A percentile compares a stretch with the other conserved stretches of the same genome.
Conservation (phyloP, 2,888 invertebrate genomes). For the Parnassius orleans region DNA sequence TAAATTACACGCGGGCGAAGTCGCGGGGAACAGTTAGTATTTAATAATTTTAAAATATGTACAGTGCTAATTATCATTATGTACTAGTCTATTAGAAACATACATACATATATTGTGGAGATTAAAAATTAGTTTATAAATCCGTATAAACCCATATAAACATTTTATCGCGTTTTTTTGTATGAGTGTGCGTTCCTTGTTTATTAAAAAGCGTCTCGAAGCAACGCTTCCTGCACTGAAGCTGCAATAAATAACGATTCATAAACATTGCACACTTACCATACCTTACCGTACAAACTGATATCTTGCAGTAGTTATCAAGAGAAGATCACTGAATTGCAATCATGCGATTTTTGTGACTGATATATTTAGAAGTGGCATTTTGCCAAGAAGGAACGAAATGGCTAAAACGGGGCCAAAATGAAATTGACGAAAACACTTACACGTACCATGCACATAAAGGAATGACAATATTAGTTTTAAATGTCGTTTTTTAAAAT, state of each 20-base stretch:
- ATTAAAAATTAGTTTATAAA: no score
- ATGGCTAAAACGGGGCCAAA: slow-evolving; percentile 36
- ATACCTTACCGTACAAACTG: neutral
- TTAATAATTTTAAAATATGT: no score
- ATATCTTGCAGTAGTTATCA: neutral
- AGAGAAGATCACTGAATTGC: slow-evolving; percentile 12
- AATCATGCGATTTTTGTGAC: neutral
- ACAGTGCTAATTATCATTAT: no score
- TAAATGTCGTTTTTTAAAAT: no score
- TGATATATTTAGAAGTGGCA: slow-evolving; percentile 42
- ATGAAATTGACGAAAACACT: slow-evolving; percentile 30
- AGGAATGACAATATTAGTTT: neutral
- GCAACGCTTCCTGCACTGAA: neutral
- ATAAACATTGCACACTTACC: neutral
- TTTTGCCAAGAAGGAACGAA: slow-evolving; percentile 62
- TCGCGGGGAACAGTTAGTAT: no score
- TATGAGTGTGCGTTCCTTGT: slow-evolving; percentile 12
- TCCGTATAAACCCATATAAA: neutral
- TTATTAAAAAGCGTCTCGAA: slow-evolving; percentile 14
- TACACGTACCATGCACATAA: slow-evolving; percentile 6
- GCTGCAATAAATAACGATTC: neutral
- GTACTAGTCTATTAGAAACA: no score
- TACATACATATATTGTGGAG: no score
- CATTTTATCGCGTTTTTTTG: neutral
- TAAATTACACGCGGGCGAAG: no score